Evolutionary conservation across 2,113 vertebrate species (phyloP), one percentile per base, ranked within the genome.

Genomic region (Petroica traversi): DNA sequence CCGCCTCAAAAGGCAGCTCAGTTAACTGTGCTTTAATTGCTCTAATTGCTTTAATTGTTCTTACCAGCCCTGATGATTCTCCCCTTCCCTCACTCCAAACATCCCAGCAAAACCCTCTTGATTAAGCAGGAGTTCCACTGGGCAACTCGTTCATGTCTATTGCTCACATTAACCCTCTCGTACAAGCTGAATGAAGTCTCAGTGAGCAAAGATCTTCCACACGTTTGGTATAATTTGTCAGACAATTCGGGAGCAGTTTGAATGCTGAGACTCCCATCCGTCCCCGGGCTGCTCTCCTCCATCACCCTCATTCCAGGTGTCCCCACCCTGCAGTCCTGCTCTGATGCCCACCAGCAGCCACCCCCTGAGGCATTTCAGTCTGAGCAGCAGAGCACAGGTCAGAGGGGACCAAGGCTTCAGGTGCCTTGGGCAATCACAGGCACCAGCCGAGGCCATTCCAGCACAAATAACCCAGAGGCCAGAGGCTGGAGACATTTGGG

Each of bases 261-360:
- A 62, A 19, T 3, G 11, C 22, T 3, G 23, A 79, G 54, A 54
- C 8, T n/a, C 10, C 12, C 34, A 17, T 17, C 61, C 19, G 52
- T 29, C 48, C 36, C 23, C 16, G 46, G 34, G 43, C 78, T 68
- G 22, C 12, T 29, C 33, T 33, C 34, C 71, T 40, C 67, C 61
- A 41, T 7, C 48, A 7, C 4, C 26, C 46, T 10, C 0, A 0
- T 4, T 54, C 14, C 48, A 52, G 18, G 17, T 5, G 4, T 29
- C 17, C 41, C 46, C 69, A 61, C 12, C 16, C 51, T 0, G 0
- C 54, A 67, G 62, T 15, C 4, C 59, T 23, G 33, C 57, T 19
- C 43, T 1, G 2, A 9, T 8, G 22, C 34, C 23, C 23, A 34
- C 17, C 59, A 55, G 46, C 49, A 85, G 33, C 31, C 19, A 0